A percentile compares a stretch with the other conserved stretches of the same genome.
Evolutionary conservation across 2,888 invertebrate species (phyloP).

Genomic region (Alentia gelatinosa): DNA sequence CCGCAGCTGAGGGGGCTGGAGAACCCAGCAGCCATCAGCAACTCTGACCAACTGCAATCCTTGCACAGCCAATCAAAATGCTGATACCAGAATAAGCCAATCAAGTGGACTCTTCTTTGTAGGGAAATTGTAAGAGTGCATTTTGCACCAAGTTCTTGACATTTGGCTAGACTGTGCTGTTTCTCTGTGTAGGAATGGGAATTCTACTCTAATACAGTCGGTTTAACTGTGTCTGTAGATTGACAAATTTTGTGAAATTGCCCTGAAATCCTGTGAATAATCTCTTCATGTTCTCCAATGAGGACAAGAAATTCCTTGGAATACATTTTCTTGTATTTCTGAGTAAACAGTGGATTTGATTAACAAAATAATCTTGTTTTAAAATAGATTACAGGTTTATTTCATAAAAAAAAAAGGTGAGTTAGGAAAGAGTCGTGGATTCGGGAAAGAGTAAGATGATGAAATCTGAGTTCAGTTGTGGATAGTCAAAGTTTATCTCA

Average conservation of each 20-base stretch:
- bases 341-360: no score
- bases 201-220: neutral
- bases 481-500: no score
- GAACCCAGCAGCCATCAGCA: neutral
- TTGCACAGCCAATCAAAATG: neutral
- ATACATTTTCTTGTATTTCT: no score
- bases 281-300: no score
- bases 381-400: no score
- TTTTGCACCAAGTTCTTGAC: neutral
- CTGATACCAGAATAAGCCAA: neutral
- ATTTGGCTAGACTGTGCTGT: neutral
- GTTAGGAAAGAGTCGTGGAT: no score
- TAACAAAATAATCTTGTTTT: no score
- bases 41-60: neutral
- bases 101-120: neutral
- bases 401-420: no score
- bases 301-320: no score
- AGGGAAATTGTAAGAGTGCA: neutral
- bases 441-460: no score
- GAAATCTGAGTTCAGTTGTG: no score
- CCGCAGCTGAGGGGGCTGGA: neutral
- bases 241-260: neutral
- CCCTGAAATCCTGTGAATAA: neutral
- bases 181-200: neutral
- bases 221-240: neutral